Conservation (phyloP, 2,888 invertebrate species). For the Nemotelus pantherinus region DNA sequence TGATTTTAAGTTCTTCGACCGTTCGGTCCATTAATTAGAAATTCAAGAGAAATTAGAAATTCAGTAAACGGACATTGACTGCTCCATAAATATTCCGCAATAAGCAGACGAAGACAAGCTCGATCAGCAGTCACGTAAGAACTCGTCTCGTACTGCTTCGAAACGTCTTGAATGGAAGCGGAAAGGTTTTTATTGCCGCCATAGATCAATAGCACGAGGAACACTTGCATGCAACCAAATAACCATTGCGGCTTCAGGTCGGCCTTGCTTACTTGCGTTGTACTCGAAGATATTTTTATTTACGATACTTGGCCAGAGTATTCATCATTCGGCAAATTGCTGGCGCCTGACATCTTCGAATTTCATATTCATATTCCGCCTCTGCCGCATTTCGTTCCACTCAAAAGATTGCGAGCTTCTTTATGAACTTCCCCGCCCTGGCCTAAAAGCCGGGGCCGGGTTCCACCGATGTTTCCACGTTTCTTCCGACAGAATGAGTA, state of each 20-base stretch:
- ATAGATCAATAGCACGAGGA: neutral
- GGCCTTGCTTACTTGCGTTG: too few relatives aligned
- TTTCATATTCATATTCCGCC: neutral
- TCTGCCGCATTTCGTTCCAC: neutral
- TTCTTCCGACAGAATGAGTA: slow-evolving; percentile 37
- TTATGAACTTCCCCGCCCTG: slow-evolving; percentile 18
- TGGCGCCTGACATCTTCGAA: slow-evolving; percentile 46
- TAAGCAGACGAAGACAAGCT: too few relatives aligned
- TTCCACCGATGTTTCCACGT: neutral
- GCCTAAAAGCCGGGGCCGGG: neutral
- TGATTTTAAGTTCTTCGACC: neutral
- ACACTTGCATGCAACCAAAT: too few relatives aligned
- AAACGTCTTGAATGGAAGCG: neutral
- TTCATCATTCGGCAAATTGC: slow-evolving; percentile 42
- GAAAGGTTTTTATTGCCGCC: slow-evolving; percentile 4
- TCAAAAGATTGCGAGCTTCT: slow-evolving; percentile 28
- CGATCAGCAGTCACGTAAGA: too few relatives aligned
- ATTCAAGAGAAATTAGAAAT: slow-evolving; percentile 13
- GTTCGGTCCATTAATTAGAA: neutral
- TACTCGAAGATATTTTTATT: neutral
- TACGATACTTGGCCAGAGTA: slow-evolving; percentile 2
- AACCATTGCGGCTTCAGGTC: too few relatives aligned
- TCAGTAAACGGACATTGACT: neutral
- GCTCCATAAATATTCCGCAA: neutral
- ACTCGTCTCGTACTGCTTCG: too few relatives aligned